phyloP scores from a whole-genome alignment of 1,140 invertebrate genomes.

The Melitaea cinxia region DNA sequence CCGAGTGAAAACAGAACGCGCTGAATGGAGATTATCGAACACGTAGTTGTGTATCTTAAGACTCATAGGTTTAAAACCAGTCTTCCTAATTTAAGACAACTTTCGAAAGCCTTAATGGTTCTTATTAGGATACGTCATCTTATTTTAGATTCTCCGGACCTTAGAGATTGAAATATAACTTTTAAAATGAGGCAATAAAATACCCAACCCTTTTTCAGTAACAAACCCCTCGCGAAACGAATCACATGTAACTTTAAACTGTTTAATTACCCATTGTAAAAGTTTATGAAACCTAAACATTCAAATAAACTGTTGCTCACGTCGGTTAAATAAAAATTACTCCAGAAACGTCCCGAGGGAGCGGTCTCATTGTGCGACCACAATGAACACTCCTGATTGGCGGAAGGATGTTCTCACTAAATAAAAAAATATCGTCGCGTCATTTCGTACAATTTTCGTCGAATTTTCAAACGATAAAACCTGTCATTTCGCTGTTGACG shows the following conservation, averaged over 20 bases:
- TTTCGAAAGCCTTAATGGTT: too few species aligned
- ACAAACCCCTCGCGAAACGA: constrained; percentile 39
- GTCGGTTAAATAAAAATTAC: constrained; percentile 78
- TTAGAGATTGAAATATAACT: neutral
- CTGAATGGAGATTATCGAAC: too few species aligned
- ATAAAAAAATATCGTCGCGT: constrained; percentile 80
- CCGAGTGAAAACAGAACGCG: too few species aligned
- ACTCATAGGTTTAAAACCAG: too few species aligned
- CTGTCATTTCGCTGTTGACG: constrained; percentile 81
- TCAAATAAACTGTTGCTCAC: constrained; percentile 75
- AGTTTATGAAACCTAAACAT: constrained; percentile 52
- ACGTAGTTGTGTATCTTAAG: too few species aligned
- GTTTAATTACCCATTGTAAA: constrained; percentile 37
- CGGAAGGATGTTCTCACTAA: constrained; percentile 81
- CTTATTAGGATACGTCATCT: neutral
- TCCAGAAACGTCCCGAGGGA: constrained; percentile 66
- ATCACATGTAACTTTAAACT: constrained; percentile 33
- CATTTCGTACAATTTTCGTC: constrained; percentile 80
- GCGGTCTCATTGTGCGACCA: constrained; percentile 67
- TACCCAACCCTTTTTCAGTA: constrained; percentile 4
- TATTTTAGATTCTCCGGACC: neutral
- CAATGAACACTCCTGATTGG: constrained; percentile 78
- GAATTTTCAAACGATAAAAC: constrained; percentile 82
- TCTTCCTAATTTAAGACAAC: too few species aligned
- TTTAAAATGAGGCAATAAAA: neutral